phyloP scores from a whole-genome alignment of 2,113 vertebrate genomes.

The Pipa parva region DNA sequence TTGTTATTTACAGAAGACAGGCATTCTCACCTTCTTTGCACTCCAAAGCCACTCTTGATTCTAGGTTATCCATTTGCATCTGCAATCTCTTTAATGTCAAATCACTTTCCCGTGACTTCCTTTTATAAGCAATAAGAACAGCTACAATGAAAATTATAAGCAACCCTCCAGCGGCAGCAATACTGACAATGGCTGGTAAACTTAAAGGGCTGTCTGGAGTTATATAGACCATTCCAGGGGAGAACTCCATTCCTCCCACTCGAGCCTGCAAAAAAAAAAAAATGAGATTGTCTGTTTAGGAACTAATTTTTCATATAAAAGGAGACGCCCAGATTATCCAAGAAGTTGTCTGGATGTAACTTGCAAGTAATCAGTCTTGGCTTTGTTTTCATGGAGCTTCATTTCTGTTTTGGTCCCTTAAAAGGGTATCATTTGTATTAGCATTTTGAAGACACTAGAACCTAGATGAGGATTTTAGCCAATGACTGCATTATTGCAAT shows the following conservation, averaged over 20 bases:
- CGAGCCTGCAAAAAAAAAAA: slow-evolving; percentile 68
- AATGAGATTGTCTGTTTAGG: too few relatives aligned
- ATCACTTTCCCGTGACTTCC: slow-evolving; percentile 94
- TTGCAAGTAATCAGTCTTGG: too few relatives aligned
- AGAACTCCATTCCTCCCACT: slow-evolving; percentile 92
- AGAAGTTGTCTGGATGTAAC: too few relatives aligned
- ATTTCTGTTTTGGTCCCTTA: too few relatives aligned
- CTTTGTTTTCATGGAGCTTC: too few relatives aligned
- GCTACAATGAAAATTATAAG: slow-evolving; percentile 95
- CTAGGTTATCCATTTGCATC: slow-evolving; percentile 99
- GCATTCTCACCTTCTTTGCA: slow-evolving; percentile 87
- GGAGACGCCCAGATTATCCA: too few relatives aligned
- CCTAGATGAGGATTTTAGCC: too few relatives aligned
- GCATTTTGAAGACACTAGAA: too few relatives aligned
- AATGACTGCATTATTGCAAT: too few relatives aligned
- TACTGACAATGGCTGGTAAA: slow-evolving; percentile 93
- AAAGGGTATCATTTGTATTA: too few relatives aligned
- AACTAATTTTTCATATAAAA: too few relatives aligned
- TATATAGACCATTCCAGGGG: slow-evolving; percentile 93
- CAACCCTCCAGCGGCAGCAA: slow-evolving; percentile 83
- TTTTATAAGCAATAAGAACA: slow-evolving; percentile 95
- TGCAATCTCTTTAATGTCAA: slow-evolving; percentile 93
- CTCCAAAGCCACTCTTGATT: slow-evolving; percentile 95
- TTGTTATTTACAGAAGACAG: background rate
- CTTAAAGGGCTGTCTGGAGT: slow-evolving; percentile 94